Percentiles rank a stretch among this genome's conserved stretches.
These are phyloP conservation scores for Thumatha senex DNA, from an alignment of 2,888 invertebrate genomes.

Conservation along the genomic window DNA sequence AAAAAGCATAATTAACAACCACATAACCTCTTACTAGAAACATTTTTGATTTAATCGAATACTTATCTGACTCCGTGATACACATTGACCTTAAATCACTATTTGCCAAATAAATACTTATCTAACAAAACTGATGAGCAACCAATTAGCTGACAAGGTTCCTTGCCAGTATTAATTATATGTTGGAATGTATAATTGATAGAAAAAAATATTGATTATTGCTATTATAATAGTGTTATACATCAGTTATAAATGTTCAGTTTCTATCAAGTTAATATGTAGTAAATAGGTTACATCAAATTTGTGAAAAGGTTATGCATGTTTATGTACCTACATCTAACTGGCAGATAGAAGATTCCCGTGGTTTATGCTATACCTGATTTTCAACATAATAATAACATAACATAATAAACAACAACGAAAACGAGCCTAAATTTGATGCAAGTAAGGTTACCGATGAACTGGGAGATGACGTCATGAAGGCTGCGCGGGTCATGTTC, in stretches of 20 bases:
- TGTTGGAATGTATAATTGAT: no score
- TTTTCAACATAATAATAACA: no score
- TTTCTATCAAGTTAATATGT: no score
- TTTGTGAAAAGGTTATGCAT: no score
- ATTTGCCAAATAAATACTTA: slow-evolving; percentile 19
- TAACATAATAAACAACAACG: no score
- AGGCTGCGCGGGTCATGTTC: slow-evolving; percentile 55
- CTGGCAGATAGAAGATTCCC: no score
- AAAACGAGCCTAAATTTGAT: slow-evolving; percentile 17
- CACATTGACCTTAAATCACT: slow-evolving; percentile 16
- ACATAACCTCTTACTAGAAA: slow-evolving; percentile 1
- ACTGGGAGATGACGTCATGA: slow-evolving; percentile 56
- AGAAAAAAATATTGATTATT: no score
- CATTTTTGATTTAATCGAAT: slow-evolving; percentile 1
- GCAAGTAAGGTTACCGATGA: slow-evolving; percentile 42
- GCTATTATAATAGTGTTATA: no score
- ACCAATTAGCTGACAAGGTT: slow-evolving; percentile 9
- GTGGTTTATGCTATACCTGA: no score
- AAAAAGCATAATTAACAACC: neutral
- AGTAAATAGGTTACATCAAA: no score
- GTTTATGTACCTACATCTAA: no score
- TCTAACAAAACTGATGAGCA: slow-evolving; percentile 13
- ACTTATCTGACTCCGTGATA: neutral
- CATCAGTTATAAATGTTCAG: no score
- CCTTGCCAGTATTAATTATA: slow-evolving; percentile 1